A percentile compares a stretch with the other conserved stretches of the same genome.
These are phyloP conservation scores for Etheostoma cragini DNA, from an alignment of 2,113 vertebrate species.

Conservation along the genomic window DNA sequence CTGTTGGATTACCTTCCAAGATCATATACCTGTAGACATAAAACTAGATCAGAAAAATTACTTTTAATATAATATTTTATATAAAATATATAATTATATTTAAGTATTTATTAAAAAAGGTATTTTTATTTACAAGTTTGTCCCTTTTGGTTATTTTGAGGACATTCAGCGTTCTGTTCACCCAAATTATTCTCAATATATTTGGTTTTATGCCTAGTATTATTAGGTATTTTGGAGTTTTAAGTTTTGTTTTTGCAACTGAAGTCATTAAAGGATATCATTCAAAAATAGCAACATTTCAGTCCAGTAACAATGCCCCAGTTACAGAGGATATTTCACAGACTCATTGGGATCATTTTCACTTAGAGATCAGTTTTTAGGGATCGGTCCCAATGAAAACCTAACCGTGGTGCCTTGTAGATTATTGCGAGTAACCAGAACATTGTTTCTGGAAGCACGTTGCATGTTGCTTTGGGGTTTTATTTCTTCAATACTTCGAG, in stretches of 20 bases:
- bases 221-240: neutral
- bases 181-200: too few relatives aligned
- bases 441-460: conserved; percentile 27
- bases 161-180: neutral
- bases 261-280: neutral
- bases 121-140: neutral
- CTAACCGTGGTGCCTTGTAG: conserved; percentile 3
- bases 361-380: conserved; percentile 32
- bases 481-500: neutral
- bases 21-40: neutral
- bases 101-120: too few relatives aligned
- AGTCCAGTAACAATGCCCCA: conserved; percentile 28
- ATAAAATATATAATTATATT: too few relatives aligned
- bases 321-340: conserved; percentile 38
- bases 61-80: too few relatives aligned
- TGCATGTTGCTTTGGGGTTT: neutral
- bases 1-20: conserved; percentile 29
- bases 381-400: conserved; percentile 22
- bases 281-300: neutral
- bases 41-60: too few relatives aligned
- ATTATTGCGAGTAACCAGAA: conserved; percentile 24
- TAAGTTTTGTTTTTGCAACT: neutral
- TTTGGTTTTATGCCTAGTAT: neutral
- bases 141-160: neutral
- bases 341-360: conserved; percentile 27